Percentiles rank a stretch among this genome's conserved stretches.
Evolutionary conservation across 2,888 invertebrate species (phyloP).

Genomic region (Dicycla oo): DNA sequence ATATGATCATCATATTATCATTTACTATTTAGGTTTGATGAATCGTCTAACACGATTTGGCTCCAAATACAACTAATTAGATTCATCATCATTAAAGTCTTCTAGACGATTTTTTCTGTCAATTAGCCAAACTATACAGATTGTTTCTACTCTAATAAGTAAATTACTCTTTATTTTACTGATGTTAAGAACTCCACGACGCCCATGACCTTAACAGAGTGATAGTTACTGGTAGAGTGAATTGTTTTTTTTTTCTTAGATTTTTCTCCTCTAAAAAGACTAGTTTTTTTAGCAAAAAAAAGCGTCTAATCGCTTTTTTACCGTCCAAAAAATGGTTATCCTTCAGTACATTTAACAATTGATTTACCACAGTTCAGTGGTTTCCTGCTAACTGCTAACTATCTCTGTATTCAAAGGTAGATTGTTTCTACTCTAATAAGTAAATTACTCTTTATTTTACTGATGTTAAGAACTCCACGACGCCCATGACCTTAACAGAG

Average conservation of each 20-base stretch:
- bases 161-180: slow-evolving; percentile 2
- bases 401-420: slow-evolving; percentile 29
- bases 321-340: slow-evolving; percentile 44
- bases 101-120: slow-evolving; percentile 14
- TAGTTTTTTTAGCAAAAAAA: slow-evolving; percentile 50
- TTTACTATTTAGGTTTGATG: slow-evolving; percentile 33
- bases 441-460: not conserved
- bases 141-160: not conserved
- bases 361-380: slow-evolving; percentile 46
- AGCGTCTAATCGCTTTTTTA: slow-evolving; percentile 45
- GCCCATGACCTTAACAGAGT: slow-evolving; percentile 30
- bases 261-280: slow-evolving; percentile 50
- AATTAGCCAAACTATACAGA: slow-evolving; percentile 3
- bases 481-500: slow-evolving; percentile 29
- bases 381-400: slow-evolving; percentile 41
- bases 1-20: no score
- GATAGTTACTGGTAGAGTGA: slow-evolving; percentile 53
- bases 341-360: slow-evolving; percentile 56
- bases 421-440: not conserved
- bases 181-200: slow-evolving; percentile 24
- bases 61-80: slow-evolving; percentile 8
- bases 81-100: slow-evolving; percentile 17
- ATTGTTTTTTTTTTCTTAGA: slow-evolving; percentile 43
- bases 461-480: slow-evolving; percentile 26
- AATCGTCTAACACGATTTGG: slow-evolving; percentile 32